These are phyloP conservation scores for Phymanthus crucifer DNA, from an alignment of 92 coral and sea anemone species.

Conservation along the genomic window DNA sequence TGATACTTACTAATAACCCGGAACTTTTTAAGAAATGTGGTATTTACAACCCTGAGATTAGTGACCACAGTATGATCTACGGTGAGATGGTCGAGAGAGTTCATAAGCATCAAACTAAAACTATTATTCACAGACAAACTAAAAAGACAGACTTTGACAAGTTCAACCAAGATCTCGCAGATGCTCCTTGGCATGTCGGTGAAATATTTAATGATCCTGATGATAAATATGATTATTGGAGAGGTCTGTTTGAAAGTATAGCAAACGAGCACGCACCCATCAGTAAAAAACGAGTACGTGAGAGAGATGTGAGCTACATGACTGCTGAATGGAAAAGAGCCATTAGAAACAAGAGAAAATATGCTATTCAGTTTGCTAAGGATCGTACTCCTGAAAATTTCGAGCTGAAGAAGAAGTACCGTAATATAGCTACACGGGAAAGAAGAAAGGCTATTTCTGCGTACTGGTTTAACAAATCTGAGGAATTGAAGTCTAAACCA, in stretches of 20 bases:
- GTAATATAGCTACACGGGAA: conserved; percentile 55
- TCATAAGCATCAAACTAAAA: conserved; percentile 52
- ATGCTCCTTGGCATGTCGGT: conserved; percentile 58
- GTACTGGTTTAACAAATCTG: conserved; percentile 48
- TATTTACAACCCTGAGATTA: conserved; percentile 46
- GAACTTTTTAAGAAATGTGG: conserved; percentile 34
- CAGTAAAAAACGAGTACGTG: conserved; percentile 45
- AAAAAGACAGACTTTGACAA: conserved; percentile 54
- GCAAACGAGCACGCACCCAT: conserved; percentile 36
- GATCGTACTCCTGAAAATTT: conserved; percentile 47
- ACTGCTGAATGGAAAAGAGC: conserved; percentile 49
- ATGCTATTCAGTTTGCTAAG: conserved; percentile 44
- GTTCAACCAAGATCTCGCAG: conserved; percentile 38
- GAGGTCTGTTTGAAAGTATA: conserved; percentile 32
- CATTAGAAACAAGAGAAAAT: conserved; percentile 58
- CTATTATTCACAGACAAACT: conserved; percentile 47
- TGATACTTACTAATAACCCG: conserved; percentile 35
- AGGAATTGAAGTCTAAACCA: conserved; percentile 41
- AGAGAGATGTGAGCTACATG: conserved; percentile 62
- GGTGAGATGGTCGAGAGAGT: conserved; percentile 63
- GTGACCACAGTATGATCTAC: conserved; percentile 55
- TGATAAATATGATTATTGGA: conserved; percentile 46
- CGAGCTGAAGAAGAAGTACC: conserved; percentile 53
- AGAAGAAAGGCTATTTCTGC: conserved; percentile 47
- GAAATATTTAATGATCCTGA: conserved; percentile 42